Percentiles rank a stretch among this genome's conserved stretches.
These are phyloP conservation scores for Mormyrus iriodes DNA, from an alignment of 2,113 vertebrate genomes.

Conservation along the genomic window DNA sequence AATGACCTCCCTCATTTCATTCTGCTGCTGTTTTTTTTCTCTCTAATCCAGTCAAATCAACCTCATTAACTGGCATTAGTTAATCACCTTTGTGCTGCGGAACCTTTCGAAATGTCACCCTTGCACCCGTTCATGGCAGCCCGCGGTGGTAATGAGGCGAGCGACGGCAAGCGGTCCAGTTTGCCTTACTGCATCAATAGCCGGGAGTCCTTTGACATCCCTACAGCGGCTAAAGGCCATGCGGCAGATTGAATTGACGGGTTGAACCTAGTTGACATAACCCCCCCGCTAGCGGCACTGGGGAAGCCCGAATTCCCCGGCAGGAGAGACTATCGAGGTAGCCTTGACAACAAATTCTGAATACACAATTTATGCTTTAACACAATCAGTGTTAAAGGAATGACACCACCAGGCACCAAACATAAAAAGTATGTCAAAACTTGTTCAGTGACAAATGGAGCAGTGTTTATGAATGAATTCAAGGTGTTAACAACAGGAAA, in stretches of 20 bases:
- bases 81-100: constrained; percentile 7
- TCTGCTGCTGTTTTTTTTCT: not conserved
- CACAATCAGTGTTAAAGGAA: not conserved
- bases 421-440: not conserved
- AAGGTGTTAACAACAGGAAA: not conserved
- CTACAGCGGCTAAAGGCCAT: not conserved
- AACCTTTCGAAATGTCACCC: constrained; percentile 13
- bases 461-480: not conserved
- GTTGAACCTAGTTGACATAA: not conserved
- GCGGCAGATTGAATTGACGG: not conserved
- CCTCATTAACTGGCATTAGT: constrained; percentile 1
- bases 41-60: constrained; percentile 7
- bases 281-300: not conserved
- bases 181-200: not conserved
- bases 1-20: not conserved
- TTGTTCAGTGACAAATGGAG: not conserved
- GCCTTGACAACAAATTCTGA: not conserved
- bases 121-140: not conserved
- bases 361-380: not conserved
- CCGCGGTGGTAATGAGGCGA: constrained; percentile 7
- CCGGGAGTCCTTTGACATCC: not conserved
- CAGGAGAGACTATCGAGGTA: not conserved
- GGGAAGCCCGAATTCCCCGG: not conserved
- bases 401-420: not conserved
- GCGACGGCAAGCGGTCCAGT: constrained; percentile 2